Base-by-base conservation (phyloP, 2,888 invertebrate species). In the Gryllus longicercus region DNA sequence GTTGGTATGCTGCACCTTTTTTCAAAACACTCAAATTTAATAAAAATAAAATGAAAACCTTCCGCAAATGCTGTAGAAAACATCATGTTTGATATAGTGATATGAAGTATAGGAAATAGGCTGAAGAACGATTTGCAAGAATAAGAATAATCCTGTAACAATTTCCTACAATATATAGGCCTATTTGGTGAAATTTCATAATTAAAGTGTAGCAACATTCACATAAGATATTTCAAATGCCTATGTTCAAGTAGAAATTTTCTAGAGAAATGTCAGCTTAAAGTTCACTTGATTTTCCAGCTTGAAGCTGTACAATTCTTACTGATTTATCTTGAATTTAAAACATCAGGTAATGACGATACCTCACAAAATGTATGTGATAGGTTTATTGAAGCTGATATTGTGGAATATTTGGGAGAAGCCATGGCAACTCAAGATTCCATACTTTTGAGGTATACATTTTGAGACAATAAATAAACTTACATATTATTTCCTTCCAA, bases 371-470 rank as follows among this genome's bases (percentile, higher is more conserved):
- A 63, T 63, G n/a, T 18, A 63, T 18, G 0, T 63, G 80, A 80
- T 79, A 74, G 74, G 75, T 74, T 81, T 75, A 77, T 81, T 75
- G 81, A 81, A 78, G 79, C 79, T 21, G 81, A 81, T 63, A 79
- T 81, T 25, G 76, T 76, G 25, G 79, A 79, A 76, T 81, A 79
- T 25, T 74, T 81, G 14, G 77, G 75, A 51, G 79, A 81, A 76
- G 79, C 81, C 0, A 78, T 81, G 75, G 78, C 79, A 38, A 79
- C 80, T 25, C 25, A 78, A 25, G 51, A 80, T 25, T 49, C 11
- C n/a, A 49, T 38, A 8, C 76, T 80, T 25, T 49, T 80, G 75
- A 77, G 78, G 80, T 80, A 80, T 38, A 75, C 11, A 18, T 21
- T 21, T 75, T 38, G 18, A 3, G 49, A 50, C 23, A 14, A 21